Base-by-base conservation (phyloP, 1,140 invertebrate species). In the Archivesica marissinica region DNA sequence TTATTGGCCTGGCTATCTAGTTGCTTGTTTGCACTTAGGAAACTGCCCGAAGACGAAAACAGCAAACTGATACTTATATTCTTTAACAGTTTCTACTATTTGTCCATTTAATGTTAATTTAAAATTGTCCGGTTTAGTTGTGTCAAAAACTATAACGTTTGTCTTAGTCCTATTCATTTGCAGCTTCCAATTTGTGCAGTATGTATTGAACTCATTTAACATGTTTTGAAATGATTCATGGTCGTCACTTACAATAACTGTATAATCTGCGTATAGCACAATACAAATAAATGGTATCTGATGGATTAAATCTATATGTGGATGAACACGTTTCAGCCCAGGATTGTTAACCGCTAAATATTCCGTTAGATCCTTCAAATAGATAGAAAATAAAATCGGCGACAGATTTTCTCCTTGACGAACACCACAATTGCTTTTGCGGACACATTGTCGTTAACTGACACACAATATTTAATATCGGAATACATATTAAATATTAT, bases 401-500 rank as follows among this genome's bases (percentile, higher is more conserved):
- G n/a, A 59, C 2, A 78, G 52, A 23, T 61, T 59, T 59, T 61
- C 35, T 15, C 75, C 52, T 61, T 78, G 75, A 25, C 56, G 50
- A 6, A 78, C 75, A 2, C 52, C 35, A 25, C 52, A 56, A 9
- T 15, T 23, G 38, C 54, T 56, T 50, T 75, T 33, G 28, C n/a
- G n/a, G n/a, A n/a, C n/a, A n/a, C n/a, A n/a, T n/a, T 50, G 23
- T 35, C 30, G 35, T 75, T 54, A 2, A 3, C 17, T 15, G 17
- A n/a, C 4, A 59, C 47, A 38, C 75, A 38, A n/a, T 33, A 38
- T 39, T 78, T 78, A 41, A 78, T 52, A 30, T 78, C 50, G 11
- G 25, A 2, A 35, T 76, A 54, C 13, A 76, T 3, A 23, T 52
- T n/a, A n/a, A n/a, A n/a, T n/a, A n/a, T n/a, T n/a, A n/a, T n/a